Evolutionary conservation across 1,140 invertebrate genomes (phyloP), one percentile per base, ranked within the genome.

Genomic region (Drosophila nannoptera): DNA sequence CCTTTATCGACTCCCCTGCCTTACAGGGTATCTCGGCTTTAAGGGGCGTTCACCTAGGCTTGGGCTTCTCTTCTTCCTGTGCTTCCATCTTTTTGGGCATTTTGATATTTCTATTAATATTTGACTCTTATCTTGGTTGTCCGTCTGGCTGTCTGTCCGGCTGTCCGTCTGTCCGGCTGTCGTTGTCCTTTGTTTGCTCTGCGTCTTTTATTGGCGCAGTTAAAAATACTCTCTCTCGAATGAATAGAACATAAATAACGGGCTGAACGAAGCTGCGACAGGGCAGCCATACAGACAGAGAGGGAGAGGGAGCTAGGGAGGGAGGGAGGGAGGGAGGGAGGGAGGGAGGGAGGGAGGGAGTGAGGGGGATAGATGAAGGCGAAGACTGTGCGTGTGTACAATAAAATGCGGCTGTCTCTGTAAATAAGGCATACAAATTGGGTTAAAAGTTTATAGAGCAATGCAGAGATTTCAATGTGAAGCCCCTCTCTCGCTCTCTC

Each of bases 381-480:
- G n/a, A n/a, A n/a, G n/a, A 48, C 33, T 49, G 43, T 48, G 45
- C 33, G 33, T 35, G 36, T 70, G 54, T 73, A 74, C 70, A 80
- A 81, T 77, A 82, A 82, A 77, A 66, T 63, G 59, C 72, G 52
- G 67, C 78, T 73, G 75, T 78, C 75, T 83, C 62, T 81, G 75
- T 83, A 83, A 82, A 82, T 82, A 82, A 83, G 80, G 78, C 78
- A 77, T 67, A 75, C 72, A 72, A 83, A 83, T 83, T 83, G 65
- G 78, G 78, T 83, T 83, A 83, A 83, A 83, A 83, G 78, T 83
- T 83, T 84, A 83, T 83, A 84, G 80, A 83, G 80, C 75, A 82
- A 78, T 78, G 78, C 78, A 74, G 78, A 72, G 78, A 82, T 82
- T 82, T 78, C 67, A 78, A 73, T 65, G 61, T 59, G 58, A 55